These are phyloP conservation scores for Melanotaenia maccullochi DNA, from an alignment of 2,797 vertebrate species.

Conservation along the genomic window DNA sequence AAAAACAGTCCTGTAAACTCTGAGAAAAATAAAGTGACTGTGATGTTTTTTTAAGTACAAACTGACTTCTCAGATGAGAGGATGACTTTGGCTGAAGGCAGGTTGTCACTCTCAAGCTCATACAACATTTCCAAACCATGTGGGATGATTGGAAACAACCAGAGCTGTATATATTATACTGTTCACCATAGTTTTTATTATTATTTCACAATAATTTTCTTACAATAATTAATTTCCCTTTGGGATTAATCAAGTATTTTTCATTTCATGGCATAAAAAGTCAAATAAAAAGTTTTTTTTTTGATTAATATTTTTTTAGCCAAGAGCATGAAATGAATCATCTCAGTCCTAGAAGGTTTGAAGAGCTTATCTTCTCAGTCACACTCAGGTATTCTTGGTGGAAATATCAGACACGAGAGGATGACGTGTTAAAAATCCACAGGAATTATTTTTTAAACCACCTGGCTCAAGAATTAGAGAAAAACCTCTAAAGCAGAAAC, in stretches of 20 bases:
- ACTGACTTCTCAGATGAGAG: constrained; percentile 9
- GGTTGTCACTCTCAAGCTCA: background rate
- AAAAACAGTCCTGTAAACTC: background rate
- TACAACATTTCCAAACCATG: constrained; percentile 11
- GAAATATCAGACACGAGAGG: constrained; percentile 27
- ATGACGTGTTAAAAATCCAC: constrained; percentile 35
- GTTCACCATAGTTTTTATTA: no score
- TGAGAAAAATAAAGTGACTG: constrained; percentile 5
- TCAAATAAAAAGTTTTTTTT: constrained; percentile 14
- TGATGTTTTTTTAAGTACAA: background rate
- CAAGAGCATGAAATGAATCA: constrained; percentile 4
- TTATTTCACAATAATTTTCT: no score
- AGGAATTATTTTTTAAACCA: constrained; percentile 43
- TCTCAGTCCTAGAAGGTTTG: constrained; percentile 27
- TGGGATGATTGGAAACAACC: constrained; percentile 14
- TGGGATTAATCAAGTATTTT: no score
- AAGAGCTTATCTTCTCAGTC: constrained; percentile 26
- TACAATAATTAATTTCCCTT: no score
- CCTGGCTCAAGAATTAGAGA: constrained; percentile 25
- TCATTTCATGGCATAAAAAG: background rate
- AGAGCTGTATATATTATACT: no score
- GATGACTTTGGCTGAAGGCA: background rate
- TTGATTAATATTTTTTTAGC: background rate
- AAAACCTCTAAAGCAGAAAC: constrained; percentile 25
- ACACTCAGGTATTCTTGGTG: constrained; percentile 16